Base-by-base conservation (phyloP, 2,888 invertebrate species). In the Conchocele bisecta region DNA sequence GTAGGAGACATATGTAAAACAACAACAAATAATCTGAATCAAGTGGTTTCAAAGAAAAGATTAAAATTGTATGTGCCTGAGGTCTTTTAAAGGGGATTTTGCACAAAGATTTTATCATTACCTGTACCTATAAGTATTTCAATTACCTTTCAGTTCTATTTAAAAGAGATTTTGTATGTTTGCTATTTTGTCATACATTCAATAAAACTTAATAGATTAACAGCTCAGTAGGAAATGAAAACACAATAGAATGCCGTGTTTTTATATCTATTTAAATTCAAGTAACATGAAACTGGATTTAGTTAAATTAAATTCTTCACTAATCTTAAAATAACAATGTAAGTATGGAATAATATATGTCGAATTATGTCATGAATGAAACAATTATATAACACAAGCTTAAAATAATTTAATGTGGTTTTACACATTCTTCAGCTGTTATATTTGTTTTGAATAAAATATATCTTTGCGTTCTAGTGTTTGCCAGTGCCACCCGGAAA, bases 241-340 rank as follows among this genome's bases (percentile, higher is more conserved):
- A 73, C 37, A 74, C 42, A 67, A 69, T 54, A 64, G 65, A 57
- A 70, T 70, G 61, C 50, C 33, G 50, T 65, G 60, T 70, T 67
- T 67, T 61, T 48, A 59, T 77, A 56, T 67, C 70, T 68, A 65
- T 70, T 71, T 74, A 73, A 70, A 67, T 74, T 74, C 48, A 63
- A 67, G 28, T 54, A 64, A 42, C 33, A 68, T 31, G 71, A 74
- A 57, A 51, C 44, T 59, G 57, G 59, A 60, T 66, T 77, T 51
- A 56, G 44, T 39, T 44, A 59, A 75, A 72, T 75, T 59, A 67
- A 75, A 67, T 58, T 64, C 48, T 44, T 31, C 28, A 57, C 42
- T 75, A 63, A 75, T 70, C 70, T 66, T 66, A 46, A 59, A 70
- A 70, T 58, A 75, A 70, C 70, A 63, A 22, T 46, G 5, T 42